Base-by-base conservation (phyloP, 2,888 invertebrate genomes). In the Synanthedon formicaeformis region DNA sequence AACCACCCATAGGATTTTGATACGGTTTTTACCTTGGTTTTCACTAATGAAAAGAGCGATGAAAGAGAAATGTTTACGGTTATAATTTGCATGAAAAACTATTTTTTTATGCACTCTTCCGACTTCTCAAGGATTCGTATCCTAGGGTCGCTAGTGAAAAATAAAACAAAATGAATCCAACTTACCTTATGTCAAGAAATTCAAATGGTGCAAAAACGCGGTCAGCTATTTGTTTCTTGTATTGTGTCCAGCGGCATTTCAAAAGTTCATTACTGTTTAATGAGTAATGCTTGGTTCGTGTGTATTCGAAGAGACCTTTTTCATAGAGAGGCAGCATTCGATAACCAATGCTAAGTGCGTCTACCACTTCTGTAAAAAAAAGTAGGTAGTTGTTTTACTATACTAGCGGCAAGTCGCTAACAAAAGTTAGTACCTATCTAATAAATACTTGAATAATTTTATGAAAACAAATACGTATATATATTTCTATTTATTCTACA, bases 251-350 rank as follows among this genome's bases (percentile, higher is more conserved):
- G 0, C 67, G 64, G 51, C 73, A 73, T 40, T 61, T 58, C 3
- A 73, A 56, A 0, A 66, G 55, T 49, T 80, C 69, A 48, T 81
- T 78, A 0, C 48, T 58, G 12, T 67, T 2, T 18, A 80, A 48
- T 0, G 80, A 80, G 51, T 75, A 75, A 53, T 75, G 69, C 11
- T 65, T 61, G 5, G 16, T 66, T 51, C 66, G 64, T 0, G 65
- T 62, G 16, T 66, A 52, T 5, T 76, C 78, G 52, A 60, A 74
- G 0, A 77, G 50, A 1, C 63, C 63, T 49, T 73, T 76, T 53
- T 80, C 81, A 53, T 74, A 79, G 1, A 70, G 53, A 0, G 81
- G 81, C 34, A 81, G 53, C 0, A 71, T 67, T 4, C 68, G 59
- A 55, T 59, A 78, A 40, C 69, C 60, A n/a, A 55, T 54, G 16